Conservation (phyloP, 2,113 vertebrate species). For the Hippopotamus amphibius region DNA sequence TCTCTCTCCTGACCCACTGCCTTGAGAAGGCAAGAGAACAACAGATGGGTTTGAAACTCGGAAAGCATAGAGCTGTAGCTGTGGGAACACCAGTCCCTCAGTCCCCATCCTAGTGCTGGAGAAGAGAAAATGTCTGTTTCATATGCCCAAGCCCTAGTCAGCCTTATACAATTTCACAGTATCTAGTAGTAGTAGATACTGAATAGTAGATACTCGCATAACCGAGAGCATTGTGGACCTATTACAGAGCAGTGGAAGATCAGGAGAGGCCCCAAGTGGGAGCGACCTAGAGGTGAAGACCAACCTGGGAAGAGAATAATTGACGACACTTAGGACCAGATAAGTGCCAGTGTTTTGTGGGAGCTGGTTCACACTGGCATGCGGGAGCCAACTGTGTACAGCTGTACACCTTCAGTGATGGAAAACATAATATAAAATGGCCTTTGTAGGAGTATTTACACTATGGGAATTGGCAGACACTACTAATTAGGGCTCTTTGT, state of each 20-base stretch:
- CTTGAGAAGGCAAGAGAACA: neutral
- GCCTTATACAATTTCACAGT: neutral
- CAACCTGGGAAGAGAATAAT: neutral
- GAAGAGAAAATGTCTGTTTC: neutral
- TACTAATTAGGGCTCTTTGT: neutral
- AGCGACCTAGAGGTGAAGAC: neutral
- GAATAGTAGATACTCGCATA: neutral
- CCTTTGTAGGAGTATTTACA: neutral
- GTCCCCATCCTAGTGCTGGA: neutral
- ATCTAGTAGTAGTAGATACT: too few relatives aligned
- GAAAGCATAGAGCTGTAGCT: neutral
- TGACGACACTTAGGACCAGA: neutral
- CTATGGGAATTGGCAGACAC: neutral
- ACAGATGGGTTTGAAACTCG: neutral
- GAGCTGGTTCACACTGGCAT: neutral
- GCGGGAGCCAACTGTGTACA: neutral
- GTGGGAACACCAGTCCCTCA: neutral
- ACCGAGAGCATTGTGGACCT: neutral
- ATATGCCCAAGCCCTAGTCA: neutral
- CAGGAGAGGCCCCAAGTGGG: neutral
- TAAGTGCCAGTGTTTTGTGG: too few relatives aligned
- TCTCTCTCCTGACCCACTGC: neutral
- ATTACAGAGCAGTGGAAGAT: neutral
- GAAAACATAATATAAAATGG: neutral
- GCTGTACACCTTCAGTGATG: neutral